phyloP scores from a whole-genome alignment of 2,888 invertebrate genomes.

The Halictus quadricinctus region DNA sequence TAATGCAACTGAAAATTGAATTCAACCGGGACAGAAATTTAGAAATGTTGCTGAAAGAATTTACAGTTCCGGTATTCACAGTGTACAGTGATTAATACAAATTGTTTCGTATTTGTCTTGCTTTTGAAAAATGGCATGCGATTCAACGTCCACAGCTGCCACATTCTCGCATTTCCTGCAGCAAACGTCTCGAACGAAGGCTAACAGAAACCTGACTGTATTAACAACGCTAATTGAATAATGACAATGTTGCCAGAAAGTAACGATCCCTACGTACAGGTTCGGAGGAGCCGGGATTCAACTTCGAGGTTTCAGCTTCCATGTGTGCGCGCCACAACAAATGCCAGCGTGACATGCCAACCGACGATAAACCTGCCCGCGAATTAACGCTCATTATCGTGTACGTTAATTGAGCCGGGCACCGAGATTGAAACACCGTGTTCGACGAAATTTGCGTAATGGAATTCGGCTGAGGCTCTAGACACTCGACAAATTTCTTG shows the following conservation, averaged over 20 bases:
- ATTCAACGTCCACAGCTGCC: background rate
- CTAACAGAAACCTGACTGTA: too few relatives aligned
- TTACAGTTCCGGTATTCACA: background rate
- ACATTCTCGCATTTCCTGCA: background rate
- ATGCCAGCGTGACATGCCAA: slow-evolving; percentile 48
- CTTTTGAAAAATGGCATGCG: background rate
- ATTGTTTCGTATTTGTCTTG: background rate
- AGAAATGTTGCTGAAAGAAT: background rate
- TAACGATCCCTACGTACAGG: background rate
- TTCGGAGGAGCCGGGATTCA: background rate
- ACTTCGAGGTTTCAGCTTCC: background rate
- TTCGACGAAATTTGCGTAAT: slow-evolving; percentile 31
- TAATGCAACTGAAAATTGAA: background rate
- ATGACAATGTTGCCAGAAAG: slow-evolving; percentile 9
- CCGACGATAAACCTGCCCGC: slow-evolving; percentile 49
- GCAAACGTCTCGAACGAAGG: background rate
- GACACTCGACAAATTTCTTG: slow-evolving; percentile 28
- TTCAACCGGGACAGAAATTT: background rate
- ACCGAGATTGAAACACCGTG: slow-evolving; percentile 47
- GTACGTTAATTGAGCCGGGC: slow-evolving; percentile 46
- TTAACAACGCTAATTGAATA: slow-evolving; percentile 4
- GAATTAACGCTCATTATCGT: slow-evolving; percentile 57
- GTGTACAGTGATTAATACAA: too few relatives aligned
- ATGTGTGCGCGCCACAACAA: slow-evolving; percentile 36
- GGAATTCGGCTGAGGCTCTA: slow-evolving; percentile 26